These are phyloP conservation scores for Ariopsis seemanni DNA, from an alignment of 2,113 vertebrate genomes.

Conservation along the genomic window DNA sequence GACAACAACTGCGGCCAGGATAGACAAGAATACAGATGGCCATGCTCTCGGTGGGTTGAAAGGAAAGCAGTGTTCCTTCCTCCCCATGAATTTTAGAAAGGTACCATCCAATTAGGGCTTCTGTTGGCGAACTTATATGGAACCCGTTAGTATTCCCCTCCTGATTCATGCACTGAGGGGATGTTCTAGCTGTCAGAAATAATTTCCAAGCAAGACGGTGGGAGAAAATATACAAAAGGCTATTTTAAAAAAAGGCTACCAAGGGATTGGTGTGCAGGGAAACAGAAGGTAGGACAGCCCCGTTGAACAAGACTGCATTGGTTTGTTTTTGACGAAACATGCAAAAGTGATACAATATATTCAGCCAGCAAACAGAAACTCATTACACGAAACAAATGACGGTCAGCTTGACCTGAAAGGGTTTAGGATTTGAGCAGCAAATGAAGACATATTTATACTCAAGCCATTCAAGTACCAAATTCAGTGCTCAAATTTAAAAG, in stretches of 20 bases:
- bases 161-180: background rate
- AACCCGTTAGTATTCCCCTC: background rate
- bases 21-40: background rate
- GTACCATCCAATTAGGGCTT: background rate
- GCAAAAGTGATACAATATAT: background rate
- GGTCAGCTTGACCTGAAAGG: background rate
- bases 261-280: background rate
- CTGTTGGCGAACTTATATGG: background rate
- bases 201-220: background rate
- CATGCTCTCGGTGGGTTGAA: background rate
- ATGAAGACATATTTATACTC: background rate
- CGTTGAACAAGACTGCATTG: background rate
- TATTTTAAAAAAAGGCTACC: background rate
- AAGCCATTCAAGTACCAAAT: background rate
- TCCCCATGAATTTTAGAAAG: background rate
- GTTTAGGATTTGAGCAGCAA: background rate
- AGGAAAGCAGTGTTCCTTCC: background rate
- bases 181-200: background rate
- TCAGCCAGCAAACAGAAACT: background rate
- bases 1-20: background rate
- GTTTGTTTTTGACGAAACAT: background rate
- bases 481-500: background rate
- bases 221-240: background rate
- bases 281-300: background rate
- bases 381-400: constrained; percentile 9